These are phyloP conservation scores for Tetraodon nigroviridis DNA, from an alignment of 2,113 vertebrate genomes.

Conservation along the genomic window DNA sequence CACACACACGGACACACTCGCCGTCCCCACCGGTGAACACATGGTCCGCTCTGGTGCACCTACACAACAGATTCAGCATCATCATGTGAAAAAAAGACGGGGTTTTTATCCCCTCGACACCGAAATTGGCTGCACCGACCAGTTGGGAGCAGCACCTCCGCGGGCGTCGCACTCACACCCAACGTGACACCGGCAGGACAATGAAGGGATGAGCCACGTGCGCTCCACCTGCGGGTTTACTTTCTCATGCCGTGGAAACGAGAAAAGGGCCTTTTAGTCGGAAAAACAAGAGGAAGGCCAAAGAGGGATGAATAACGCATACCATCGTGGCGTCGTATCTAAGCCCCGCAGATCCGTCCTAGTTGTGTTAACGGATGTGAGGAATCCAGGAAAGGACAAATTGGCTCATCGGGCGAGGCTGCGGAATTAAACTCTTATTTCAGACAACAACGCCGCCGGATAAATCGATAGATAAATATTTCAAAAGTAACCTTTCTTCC, in stretches of 20 bases:
- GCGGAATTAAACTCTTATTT: slow-evolving; percentile 15
- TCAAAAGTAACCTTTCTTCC: not conserved
- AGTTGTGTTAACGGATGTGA: slow-evolving; percentile 22
- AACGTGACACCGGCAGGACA: not conserved
- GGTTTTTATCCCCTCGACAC: too few species aligned
- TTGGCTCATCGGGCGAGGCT: slow-evolving; percentile 24
- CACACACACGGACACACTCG: too few species aligned
- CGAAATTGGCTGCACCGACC: too few species aligned
- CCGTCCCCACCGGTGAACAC: too few species aligned
- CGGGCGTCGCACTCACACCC: too few species aligned
- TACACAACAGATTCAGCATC: too few species aligned
- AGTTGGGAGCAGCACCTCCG: too few species aligned
- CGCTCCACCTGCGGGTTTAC: not conserved
- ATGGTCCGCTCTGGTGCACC: too few species aligned
- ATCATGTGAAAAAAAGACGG: too few species aligned
- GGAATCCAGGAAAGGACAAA: slow-evolving; percentile 24
- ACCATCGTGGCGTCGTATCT: slow-evolving; percentile 7
- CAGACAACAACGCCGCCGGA: slow-evolving; percentile 11
- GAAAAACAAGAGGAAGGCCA: too few species aligned
- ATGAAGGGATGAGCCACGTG: not conserved
- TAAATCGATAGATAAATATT: slow-evolving; percentile 34
- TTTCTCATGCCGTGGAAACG: slow-evolving; percentile 9
- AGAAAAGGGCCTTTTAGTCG: slow-evolving; percentile 7
- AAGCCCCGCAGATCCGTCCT: slow-evolving; percentile 17
- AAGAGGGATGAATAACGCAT: slow-evolving; percentile 28